Conservation (phyloP, 2,113 vertebrate species). For the Brachypteracias leptosomus region DNA sequence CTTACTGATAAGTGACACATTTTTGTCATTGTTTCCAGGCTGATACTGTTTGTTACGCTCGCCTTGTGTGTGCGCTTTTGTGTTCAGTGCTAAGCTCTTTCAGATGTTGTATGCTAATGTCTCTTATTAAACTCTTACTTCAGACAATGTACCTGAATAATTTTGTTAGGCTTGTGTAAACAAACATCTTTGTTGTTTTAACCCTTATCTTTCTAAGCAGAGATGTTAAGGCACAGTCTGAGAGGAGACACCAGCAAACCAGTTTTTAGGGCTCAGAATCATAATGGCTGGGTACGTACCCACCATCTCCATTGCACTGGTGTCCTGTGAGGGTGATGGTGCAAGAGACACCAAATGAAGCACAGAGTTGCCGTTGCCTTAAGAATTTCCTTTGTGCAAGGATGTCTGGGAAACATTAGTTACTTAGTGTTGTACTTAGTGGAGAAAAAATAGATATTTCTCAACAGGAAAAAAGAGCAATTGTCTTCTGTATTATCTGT, state of each 20-base stretch:
- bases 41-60: background rate
- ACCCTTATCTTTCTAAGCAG: background rate
- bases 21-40: constrained; percentile 36
- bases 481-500: background rate
- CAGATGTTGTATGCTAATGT: background rate
- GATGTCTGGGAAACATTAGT: background rate
- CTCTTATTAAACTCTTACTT: background rate
- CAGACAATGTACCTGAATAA: background rate
- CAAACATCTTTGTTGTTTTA: background rate
- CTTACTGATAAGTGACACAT: constrained; percentile 40
- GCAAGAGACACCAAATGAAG: background rate
- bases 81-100: background rate
- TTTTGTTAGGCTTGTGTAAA: background rate
- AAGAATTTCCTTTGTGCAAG: background rate
- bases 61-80: background rate
- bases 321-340: too few relatives aligned
- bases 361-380: background rate
- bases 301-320: accelerated
- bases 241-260: background rate
- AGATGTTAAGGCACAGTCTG: background rate
- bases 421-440: background rate
- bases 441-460: background rate
- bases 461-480: background rate
- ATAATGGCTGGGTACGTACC: accelerated
- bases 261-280: background rate